These are phyloP conservation scores for Tachuris rubrigastra DNA, from an alignment of 2,113 vertebrate genomes.

Conservation along the genomic window DNA sequence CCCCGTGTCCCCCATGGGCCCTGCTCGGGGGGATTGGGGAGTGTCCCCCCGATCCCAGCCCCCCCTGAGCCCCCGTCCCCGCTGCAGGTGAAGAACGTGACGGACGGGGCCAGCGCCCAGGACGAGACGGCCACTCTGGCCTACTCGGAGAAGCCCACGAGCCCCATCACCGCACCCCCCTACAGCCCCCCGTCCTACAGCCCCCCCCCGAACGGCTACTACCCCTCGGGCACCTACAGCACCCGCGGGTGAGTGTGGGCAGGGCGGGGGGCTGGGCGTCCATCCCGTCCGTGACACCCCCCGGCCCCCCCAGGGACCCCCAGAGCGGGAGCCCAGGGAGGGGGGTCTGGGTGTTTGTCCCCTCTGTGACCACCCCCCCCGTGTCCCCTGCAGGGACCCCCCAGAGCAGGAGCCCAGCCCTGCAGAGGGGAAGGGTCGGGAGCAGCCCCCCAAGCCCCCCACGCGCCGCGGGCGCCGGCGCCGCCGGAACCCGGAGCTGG, in stretches of 20 bases:
- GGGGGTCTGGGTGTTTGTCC: no score
- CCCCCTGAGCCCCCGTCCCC: fast-evolving
- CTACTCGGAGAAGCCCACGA: conserved; percentile 73
- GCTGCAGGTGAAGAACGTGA: conserved; percentile 84
- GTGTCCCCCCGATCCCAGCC: not conserved
- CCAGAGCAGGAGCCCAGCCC: conserved; percentile 45
- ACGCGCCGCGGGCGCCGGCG: conserved; percentile 70
- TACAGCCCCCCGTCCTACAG: not conserved
- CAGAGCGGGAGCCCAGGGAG: no score
- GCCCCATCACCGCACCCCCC: conserved; percentile 50
- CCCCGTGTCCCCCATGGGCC: not conserved
- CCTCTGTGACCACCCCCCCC: not conserved
- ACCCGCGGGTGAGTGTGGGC: no score
- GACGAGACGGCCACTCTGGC: conserved; percentile 75
- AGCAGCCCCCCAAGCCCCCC: conserved; percentile 35
- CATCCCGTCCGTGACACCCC: no score
- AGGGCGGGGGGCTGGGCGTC: no score
- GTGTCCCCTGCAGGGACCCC: not conserved
- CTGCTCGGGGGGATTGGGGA: not conserved
- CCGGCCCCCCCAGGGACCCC: no score
- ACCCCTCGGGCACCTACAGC: not conserved
- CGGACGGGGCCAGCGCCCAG: conserved; percentile 65
- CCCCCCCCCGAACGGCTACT: not conserved
- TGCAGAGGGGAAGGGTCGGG: conserved; percentile 52
- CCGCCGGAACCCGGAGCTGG: conserved; percentile 67